Evolutionary conservation across 2,888 invertebrate genomes (phyloP), one percentile per base, ranked within the genome.

Genomic region (Malthinus flaveolus): DNA sequence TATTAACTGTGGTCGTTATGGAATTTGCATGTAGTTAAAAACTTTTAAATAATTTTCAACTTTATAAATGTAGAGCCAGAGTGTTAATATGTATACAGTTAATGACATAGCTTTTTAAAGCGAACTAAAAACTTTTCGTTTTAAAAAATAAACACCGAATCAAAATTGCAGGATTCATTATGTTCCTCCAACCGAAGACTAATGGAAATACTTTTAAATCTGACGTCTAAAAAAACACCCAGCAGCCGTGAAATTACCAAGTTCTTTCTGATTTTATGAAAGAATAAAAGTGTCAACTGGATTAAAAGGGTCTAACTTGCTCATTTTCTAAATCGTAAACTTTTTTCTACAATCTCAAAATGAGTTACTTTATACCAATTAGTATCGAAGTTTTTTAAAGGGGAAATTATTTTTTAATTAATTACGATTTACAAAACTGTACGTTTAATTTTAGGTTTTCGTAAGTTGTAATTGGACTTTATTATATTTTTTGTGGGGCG

Each of bases 191-290:
- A 32, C 46, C 56, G 56, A 56, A 66, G 68, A 71, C 68, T 71
- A 72, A 71, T 72, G 72, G 70, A 63, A 62, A 66, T 64, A 62
- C 68, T 70, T 70, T 69, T 61, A 66, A 65, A 70, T 65, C 61
- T 66, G 67, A 67, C 70, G 68, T 66, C 62, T 51, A 64, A 68
- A 71, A 68, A 72, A 71, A 69, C 68, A 66, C 50, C 64, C 64
- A 64, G 66, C 67, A 68, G 58, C 70, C 70, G 72, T 70, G 68
- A 71, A 72, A 72, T 73, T 73, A 71, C 71, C 65, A 73, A 73
- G 70, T 73, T 73, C 66, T 64, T 64, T 63, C 63, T 63, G 68
- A 64, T 69, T 67, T 66, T 63, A 68, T 70, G 68, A 64, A 67
- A 63, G 68, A 66, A 70, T 67, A 68, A 72, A 72, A 68, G 66